phyloP scores from a whole-genome alignment of 2,113 vertebrate genomes.

The Rissa tridactyla region DNA sequence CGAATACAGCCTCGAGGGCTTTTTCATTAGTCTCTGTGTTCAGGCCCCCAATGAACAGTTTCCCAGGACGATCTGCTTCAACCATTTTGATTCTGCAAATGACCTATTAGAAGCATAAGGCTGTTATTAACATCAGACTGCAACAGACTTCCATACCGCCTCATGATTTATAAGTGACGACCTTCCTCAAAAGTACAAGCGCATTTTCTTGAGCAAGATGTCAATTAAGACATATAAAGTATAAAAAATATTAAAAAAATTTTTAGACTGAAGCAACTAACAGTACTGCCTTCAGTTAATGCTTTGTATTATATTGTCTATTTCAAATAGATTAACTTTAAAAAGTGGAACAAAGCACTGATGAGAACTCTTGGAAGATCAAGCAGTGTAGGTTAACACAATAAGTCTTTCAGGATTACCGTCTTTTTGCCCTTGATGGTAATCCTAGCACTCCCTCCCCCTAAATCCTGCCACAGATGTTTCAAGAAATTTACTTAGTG shows the following conservation, averaged over 20 bases:
- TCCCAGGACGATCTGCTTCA: slow-evolving; percentile 96
- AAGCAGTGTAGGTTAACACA: fast-evolving
- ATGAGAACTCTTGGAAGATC: background rate
- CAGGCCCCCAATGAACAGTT: slow-evolving; percentile 95
- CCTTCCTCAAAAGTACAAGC: background rate
- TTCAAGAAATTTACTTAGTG: fast-evolving
- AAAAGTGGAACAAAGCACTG: background rate
- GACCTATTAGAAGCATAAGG: slow-evolving; percentile 22
- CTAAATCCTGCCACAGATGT: fast-evolving
- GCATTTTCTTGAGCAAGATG: background rate
- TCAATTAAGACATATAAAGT: fast-evolving
- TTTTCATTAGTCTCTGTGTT: slow-evolving; percentile 98
- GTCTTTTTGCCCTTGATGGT: background rate
- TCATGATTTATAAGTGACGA: fast-evolving
- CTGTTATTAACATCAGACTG: background rate
- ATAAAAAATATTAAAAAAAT: fast-evolving
- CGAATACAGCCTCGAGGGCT: slow-evolving; percentile 92
- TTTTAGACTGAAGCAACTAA: background rate
- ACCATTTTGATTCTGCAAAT: slow-evolving; percentile 79
- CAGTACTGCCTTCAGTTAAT: background rate
- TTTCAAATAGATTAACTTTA: background rate
- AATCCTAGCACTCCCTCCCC: background rate
- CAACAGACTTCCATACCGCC: background rate
- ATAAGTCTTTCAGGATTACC: background rate
- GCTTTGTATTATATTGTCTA: fast-evolving